Conservation (phyloP, 2,797 vertebrate species). For the Semaprochilodus insignis region DNA sequence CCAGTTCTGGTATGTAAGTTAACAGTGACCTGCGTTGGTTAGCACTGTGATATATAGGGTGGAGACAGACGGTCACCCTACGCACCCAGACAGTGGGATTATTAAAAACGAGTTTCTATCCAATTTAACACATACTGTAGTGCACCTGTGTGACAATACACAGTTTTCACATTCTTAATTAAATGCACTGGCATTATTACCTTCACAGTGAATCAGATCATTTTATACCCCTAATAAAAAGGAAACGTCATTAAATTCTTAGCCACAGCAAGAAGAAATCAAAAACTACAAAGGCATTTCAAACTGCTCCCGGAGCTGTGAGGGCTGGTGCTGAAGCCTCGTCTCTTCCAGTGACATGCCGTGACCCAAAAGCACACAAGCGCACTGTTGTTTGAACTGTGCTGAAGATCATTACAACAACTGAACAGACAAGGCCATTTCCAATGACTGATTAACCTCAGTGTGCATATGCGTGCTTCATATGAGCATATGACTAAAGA, state of each 20-base stretch:
- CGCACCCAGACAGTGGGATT: too few species aligned
- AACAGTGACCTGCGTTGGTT: too few species aligned
- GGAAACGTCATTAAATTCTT: not conserved
- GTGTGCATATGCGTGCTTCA: not conserved
- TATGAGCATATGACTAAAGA: not conserved
- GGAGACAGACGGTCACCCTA: too few species aligned
- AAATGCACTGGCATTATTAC: not conserved
- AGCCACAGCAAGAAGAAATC: not conserved
- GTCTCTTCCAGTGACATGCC: not conserved
- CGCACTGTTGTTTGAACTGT: not conserved
- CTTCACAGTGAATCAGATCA: not conserved
- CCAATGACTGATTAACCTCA: not conserved
- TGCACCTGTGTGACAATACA: not conserved
- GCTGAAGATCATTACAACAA: not conserved
- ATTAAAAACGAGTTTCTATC: too few species aligned
- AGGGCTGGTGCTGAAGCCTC: not conserved
- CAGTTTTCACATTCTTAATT: not conserved
- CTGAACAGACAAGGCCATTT: not conserved
- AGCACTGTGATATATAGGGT: too few species aligned
- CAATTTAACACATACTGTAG: not conserved
- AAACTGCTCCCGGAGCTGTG: not conserved
- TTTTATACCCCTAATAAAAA: not conserved
- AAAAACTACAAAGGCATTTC: not conserved
- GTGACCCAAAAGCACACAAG: not conserved
- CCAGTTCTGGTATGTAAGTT: too few species aligned